These are phyloP conservation scores for Cricetomys ansorgei DNA, from an alignment of 2,113 vertebrate genomes.

Conservation along the genomic window DNA sequence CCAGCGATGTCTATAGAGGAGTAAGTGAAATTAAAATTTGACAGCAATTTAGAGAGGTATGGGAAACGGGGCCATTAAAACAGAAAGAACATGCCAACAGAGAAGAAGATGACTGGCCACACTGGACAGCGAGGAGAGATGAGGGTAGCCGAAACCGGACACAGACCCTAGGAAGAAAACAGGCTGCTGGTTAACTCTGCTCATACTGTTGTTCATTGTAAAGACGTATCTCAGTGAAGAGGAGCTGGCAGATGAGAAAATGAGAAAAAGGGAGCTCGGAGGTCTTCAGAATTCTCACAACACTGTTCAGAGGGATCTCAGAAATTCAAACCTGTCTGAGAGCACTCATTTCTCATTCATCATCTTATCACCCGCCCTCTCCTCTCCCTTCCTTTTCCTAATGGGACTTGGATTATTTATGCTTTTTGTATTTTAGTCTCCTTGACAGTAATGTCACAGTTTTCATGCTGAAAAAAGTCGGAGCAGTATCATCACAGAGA, in stretches of 20 bases:
- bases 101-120: neutral
- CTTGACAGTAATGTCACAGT: neutral
- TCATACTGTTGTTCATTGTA: too few species aligned
- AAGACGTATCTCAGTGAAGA: neutral
- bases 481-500: neutral
- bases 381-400: neutral
- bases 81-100: rapidly evolving
- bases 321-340: neutral
- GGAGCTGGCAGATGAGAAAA: neutral
- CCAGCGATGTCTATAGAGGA: neutral
- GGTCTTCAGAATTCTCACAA: neutral
- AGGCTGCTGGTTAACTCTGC: neutral
- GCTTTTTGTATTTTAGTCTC: neutral
- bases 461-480: neutral
- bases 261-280: neutral
- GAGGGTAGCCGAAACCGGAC: rapidly evolving
- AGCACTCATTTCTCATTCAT: rapidly evolving
- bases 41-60: neutral
- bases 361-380: neutral
- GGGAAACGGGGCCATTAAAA: neutral
- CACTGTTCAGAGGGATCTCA: neutral
- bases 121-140: rapidly evolving
- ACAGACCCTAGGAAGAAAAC: rapidly evolving
- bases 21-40: neutral
- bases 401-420: neutral